A percentile compares a stretch with the other conserved stretches of the same genome.
Conservation (phyloP, 2,113 vertebrate genomes). For the Heterotilapia buettikoferi region DNA sequence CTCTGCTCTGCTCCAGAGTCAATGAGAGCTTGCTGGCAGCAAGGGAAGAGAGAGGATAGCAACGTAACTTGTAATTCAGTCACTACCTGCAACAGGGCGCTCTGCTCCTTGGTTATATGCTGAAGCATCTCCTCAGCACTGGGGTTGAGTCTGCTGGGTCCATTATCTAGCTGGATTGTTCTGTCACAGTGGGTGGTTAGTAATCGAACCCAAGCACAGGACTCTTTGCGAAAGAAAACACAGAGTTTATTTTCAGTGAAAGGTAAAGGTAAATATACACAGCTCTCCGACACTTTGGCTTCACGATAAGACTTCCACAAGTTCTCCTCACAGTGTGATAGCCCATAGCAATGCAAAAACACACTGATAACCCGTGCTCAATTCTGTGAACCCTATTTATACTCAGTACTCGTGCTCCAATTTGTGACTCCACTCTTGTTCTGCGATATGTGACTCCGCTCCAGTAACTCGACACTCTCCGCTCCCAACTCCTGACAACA, state of each 20-base stretch:
- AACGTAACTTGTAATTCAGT: no score
- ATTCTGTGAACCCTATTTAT: neutral
- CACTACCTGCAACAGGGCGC: no score
- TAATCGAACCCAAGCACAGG: neutral
- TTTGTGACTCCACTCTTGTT: neutral
- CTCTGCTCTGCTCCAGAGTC: no score
- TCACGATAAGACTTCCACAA: accelerated
- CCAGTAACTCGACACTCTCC: neutral
- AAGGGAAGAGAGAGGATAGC: no score
- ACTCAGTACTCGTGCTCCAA: neutral
- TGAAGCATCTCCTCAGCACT: no score
- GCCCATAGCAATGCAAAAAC: neutral
- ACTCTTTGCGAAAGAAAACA: neutral
- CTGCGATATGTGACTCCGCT: accelerated
- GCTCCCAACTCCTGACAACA: neutral
- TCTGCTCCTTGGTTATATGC: no score
- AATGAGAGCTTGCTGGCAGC: no score
- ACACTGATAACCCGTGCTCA: neutral
- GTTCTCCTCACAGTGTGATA: neutral
- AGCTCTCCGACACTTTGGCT: neutral
- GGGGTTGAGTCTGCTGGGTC: no score
- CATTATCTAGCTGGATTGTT: no score
- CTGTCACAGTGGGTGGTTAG: neutral
- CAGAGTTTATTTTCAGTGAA: neutral
- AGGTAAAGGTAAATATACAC: neutral